Conservation (phyloP, 2,797 vertebrate genomes). For the Aplochiton taeniatus region DNA sequence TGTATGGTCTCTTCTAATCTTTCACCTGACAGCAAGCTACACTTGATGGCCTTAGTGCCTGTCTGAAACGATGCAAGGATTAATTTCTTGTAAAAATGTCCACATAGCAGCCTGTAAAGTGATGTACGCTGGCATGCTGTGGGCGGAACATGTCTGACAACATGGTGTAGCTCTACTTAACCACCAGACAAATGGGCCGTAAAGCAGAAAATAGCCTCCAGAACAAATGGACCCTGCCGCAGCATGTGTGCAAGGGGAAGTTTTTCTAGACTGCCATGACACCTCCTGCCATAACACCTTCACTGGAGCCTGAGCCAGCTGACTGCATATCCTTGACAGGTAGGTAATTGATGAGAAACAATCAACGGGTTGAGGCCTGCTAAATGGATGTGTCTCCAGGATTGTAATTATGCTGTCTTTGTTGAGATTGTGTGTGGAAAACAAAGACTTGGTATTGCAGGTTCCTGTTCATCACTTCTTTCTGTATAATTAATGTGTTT, state of each 20-base stretch:
- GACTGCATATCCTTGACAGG: conserved; percentile 19
- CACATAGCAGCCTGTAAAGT: too few relatives aligned
- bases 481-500: too few relatives aligned
- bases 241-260: conserved; percentile 6
- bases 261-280: conserved; percentile 9
- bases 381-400: conserved; percentile 27
- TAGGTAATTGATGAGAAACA: conserved; percentile 45
- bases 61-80: too few relatives aligned
- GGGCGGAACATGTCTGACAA: too few relatives aligned
- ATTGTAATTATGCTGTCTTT: conserved; percentile 52
- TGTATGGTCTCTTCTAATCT: too few relatives aligned
- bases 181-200: too few relatives aligned
- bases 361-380: conserved; percentile 47
- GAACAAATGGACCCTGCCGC: not conserved
- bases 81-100: too few relatives aligned
- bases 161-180: too few relatives aligned
- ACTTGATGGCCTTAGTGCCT: too few relatives aligned
- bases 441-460: not conserved
- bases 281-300: conserved; percentile 21
- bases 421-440: conserved; percentile 10
- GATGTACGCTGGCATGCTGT: too few relatives aligned
- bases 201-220: not conserved
- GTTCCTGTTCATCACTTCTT: too few relatives aligned
- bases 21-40: too few relatives aligned
- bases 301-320: conserved; percentile 28